These are phyloP conservation scores for Seira sanloemensis DNA, from an alignment of 2,888 invertebrate species.

Conservation along the genomic window DNA sequence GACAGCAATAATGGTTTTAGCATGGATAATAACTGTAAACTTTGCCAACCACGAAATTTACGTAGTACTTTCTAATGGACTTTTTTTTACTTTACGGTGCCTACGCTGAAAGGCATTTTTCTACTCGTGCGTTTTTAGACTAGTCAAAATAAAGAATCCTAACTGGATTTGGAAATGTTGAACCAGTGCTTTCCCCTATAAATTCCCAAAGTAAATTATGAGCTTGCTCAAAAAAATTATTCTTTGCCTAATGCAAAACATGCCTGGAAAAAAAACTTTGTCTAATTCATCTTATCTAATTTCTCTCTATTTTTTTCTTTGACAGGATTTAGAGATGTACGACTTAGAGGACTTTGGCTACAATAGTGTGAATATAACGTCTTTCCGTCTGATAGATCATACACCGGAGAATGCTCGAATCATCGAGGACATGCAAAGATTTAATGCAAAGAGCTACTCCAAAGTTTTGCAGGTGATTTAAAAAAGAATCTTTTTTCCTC, in stretches of 20 bases:
- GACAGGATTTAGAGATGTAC: slow-evolving; percentile 89
- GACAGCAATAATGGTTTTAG: not conserved
- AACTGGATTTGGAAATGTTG: not conserved
- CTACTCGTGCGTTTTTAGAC: not conserved
- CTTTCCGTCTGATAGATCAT: slow-evolving; percentile 90
- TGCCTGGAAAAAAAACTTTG: not conserved
- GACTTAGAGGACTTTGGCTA: slow-evolving; percentile 94
- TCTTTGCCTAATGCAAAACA: too few species aligned
- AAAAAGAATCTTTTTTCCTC: slow-evolving; percentile 28
- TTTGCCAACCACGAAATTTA: not conserved
- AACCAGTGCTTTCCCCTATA: not conserved
- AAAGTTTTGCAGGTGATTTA: slow-evolving; percentile 78
- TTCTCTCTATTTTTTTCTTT: slow-evolving; percentile 32
- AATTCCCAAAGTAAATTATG: not conserved
- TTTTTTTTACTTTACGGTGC: not conserved
- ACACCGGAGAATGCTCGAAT: slow-evolving; percentile 83
- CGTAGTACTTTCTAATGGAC: not conserved
- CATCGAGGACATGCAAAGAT: slow-evolving; percentile 90
- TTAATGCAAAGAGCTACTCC: slow-evolving; percentile 89
- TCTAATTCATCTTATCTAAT: not conserved
- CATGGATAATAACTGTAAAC: not conserved
- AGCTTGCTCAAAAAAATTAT: too few species aligned
- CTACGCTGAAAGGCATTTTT: not conserved
- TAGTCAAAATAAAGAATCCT: not conserved
- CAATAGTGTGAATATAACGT: slow-evolving; percentile 96